Evolutionary conservation across 1,140 invertebrate genomes (phyloP), one percentile per base, ranked within the genome.

Genomic region (Caenorhabditis latens): DNA sequence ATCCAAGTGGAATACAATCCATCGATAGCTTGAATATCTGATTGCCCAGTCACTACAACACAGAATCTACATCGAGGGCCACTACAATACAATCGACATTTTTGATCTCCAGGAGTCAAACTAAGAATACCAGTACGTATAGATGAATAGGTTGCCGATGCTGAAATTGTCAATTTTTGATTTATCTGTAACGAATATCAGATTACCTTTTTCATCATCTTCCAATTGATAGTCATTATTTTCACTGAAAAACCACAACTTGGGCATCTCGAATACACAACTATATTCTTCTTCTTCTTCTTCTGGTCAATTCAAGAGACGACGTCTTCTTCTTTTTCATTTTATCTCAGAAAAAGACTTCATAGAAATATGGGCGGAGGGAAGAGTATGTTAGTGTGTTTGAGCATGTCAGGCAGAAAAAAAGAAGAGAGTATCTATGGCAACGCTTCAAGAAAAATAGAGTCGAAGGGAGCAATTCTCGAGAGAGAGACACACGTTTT

Each of bases 1-100:
- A 88, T 82, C 86, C 86, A 84, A 5, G 84, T 84, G 13, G 84
- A 84, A 65, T 84, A 84, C 7, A 84, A 19, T 8, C 43, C 58
- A 65, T 61, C 57, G 6, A 84, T 65, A 5, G 84, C 84, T 65
- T 84, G 84, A 61, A 16, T 65, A 4, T 24, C 40, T 0, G 43
- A 32, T 61, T 61, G 21, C 4, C 57, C 82, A 84, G 55, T 11
- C 4, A 21, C 24, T 16, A 84, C 55, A 2, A 53, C 48, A 65
- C 84, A 84, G 46, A 63, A 84, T 65, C 61, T 65, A 32, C 84
- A 84, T 50, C 61, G 14, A 13, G 57, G 40, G 32, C 84, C 84
- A 32, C 57, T 50, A 67, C 84, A 84, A 61, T 84, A 84, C 32
- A 84, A 40, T 1, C 84, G 84, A 67, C 84, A 84, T 32, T 84